Conservation (phyloP, 2,888 invertebrate genomes). For the Cyclophora albipunctata region DNA sequence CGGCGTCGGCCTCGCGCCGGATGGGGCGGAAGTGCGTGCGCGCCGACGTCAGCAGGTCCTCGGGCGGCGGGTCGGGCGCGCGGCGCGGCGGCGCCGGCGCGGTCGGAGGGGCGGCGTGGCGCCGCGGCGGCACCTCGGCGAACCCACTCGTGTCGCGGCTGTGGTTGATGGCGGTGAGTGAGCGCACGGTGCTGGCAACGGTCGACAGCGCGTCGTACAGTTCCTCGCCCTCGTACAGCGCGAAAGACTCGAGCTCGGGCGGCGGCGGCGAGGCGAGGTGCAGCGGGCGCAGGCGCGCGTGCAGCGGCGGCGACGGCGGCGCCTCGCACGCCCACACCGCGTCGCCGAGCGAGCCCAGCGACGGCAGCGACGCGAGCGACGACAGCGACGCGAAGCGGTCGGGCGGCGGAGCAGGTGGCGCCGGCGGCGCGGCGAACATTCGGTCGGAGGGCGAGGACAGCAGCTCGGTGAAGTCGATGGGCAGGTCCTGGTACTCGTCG, state of each 20-base stretch:
- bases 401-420: constrained; percentile 30
- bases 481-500: constrained; percentile 76
- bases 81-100: constrained; percentile 70
- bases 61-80: constrained; percentile 66
- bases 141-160: constrained; percentile 78
- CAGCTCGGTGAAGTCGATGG: constrained; percentile 76
- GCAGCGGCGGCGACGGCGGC: constrained; percentile 37
- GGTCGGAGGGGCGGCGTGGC: constrained; percentile 56
- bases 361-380: constrained; percentile 29
- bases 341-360: constrained; percentile 25
- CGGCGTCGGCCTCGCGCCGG: constrained; percentile 66
- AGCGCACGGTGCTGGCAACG: constrained; percentile 61
- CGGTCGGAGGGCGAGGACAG: constrained; percentile 75
- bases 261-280: constrained; percentile 34
- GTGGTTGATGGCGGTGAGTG: constrained; percentile 77
- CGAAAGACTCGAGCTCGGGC: constrained; percentile 42
- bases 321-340: constrained; percentile 33
- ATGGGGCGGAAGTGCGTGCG: constrained; percentile 91
- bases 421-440: constrained; percentile 56
- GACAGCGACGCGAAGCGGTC: constrained; percentile 26
- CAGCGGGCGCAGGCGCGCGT: constrained; percentile 45
- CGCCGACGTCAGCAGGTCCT: constrained; percentile 84
- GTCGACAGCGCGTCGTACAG: constrained; percentile 53
- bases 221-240: constrained; percentile 53
- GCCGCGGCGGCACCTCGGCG: constrained; percentile 74